Evolutionary conservation across 1,140 invertebrate species (phyloP), one percentile per base, ranked within the genome.

Genomic region (Limonius californicus): DNA sequence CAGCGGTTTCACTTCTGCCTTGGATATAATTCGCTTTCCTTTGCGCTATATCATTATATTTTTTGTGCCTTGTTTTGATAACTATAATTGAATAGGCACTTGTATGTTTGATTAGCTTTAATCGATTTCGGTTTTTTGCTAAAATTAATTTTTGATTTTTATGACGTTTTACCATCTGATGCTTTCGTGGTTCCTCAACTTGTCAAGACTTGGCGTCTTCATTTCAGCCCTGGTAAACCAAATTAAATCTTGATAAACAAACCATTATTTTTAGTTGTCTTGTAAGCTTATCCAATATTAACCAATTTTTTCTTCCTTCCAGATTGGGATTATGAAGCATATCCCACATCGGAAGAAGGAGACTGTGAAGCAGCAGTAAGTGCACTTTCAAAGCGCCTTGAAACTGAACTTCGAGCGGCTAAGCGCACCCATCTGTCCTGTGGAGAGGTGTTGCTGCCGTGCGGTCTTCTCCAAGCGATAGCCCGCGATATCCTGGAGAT

Each of bases 391-490:
- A 82, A 85, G 66, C 79, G 87, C 55, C 78, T 94, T 43, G 90
- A 92, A 78, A 80, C 84, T 50, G 87, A 90, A 71, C 76, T 94
- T 57, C 77, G 89, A 32, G 86, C 86, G 30, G 90, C 90, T 1
- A 92, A 92, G 72, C 84, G 85, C 62, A 87, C 85, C 57, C 88
- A 89, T 71, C 77, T 92, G 62, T 83, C 85, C 54, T 89, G 89
- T 68, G 89, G 89, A 11, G 90, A 92, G 76, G 89, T 93, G 7
- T 79, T 92, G 47, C 78, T 94, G 65, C 91, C 91, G 9, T 85
- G 86, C 42, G 87, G 90, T 74, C 83, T 94, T 39, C 81, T 91
- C 27, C 83, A 84, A 27, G 80, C 87, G 68, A 88, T 92, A 58
- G 85, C 90, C 12, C 79, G 85, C 62, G 88, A 92, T 73, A 86